Evolutionary conservation across 2,888 invertebrate genomes (phyloP).

Genomic region (Caenorhabditis sp.): DNA sequence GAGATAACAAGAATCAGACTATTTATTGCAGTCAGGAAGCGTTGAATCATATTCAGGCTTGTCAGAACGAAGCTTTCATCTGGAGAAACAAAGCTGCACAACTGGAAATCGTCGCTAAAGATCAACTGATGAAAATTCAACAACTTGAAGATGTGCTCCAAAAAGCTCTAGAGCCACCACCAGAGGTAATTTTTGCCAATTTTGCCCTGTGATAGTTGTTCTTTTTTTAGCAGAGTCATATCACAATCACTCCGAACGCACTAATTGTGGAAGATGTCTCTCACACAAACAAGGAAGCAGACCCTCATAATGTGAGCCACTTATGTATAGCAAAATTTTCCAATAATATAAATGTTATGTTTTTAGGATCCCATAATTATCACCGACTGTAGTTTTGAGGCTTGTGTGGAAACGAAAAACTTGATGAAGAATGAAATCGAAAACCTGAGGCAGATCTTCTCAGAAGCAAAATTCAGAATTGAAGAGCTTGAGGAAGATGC

Average conservation of each 20-base stretch:
- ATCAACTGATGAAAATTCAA: conserved; percentile 76
- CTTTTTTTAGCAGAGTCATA: conserved; percentile 44
- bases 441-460: conserved; percentile 72
- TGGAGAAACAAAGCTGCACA: conserved; percentile 83
- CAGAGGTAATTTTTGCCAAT: conserved; percentile 13
- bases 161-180: conserved; percentile 31
- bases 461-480: conserved; percentile 68
- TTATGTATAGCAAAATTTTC: background rate
- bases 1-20: conserved; percentile 61
- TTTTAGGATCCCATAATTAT: conserved; percentile 56
- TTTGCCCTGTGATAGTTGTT: background rate
- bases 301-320: conserved; percentile 44
- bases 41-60: conserved; percentile 78
- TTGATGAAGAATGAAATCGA: conserved; percentile 77
- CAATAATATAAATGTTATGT: background rate
- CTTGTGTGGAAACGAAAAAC: conserved; percentile 75
- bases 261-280: conserved; percentile 53
- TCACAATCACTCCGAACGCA: conserved; percentile 47
- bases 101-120: conserved; percentile 80
- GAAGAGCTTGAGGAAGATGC: conserved; percentile 77
- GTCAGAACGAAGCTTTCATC: conserved; percentile 82
- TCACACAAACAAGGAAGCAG: conserved; percentile 37
- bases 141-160: conserved; percentile 58
- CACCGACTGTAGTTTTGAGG: conserved; percentile 74
- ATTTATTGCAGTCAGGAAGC: conserved; percentile 73